phyloP scores from a whole-genome alignment of 2,888 invertebrate species.

The Sarcophaga caerulescens region DNA sequence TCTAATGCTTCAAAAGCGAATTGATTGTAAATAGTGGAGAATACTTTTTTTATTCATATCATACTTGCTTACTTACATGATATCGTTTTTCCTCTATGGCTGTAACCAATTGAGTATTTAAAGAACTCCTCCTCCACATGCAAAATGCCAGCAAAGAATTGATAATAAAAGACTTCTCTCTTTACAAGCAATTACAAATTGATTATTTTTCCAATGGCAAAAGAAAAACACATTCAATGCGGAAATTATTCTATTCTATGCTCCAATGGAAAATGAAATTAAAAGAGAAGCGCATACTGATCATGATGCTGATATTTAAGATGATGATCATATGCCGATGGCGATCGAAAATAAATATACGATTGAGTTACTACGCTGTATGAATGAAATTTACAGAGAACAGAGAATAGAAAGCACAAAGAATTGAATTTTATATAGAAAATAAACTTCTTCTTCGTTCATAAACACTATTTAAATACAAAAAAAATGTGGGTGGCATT shows the following conservation, averaged over 20 bases:
- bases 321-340: slow-evolving; percentile 10
- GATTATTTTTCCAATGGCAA: slow-evolving; percentile 63
- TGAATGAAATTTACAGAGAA: slow-evolving; percentile 26
- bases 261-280: slow-evolving; percentile 37
- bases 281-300: slow-evolving; percentile 14
- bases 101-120: slow-evolving; percentile 27
- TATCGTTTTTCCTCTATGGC: too few species aligned
- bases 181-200: slow-evolving; percentile 67
- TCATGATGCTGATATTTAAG: slow-evolving; percentile 16
- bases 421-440: slow-evolving; percentile 7
- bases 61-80: too few species aligned
- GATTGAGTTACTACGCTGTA: neutral
- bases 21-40: too few species aligned
- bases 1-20: too few species aligned
- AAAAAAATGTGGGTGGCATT: slow-evolving; percentile 61
- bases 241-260: slow-evolving; percentile 57
- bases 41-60: too few species aligned
- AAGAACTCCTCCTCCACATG: slow-evolving; percentile 41
- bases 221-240: slow-evolving; percentile 54
- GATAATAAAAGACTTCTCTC: slow-evolving; percentile 21
- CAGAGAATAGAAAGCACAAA: slow-evolving; percentile 11
- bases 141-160: slow-evolving; percentile 48
- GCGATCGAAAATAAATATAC: slow-evolving; percentile 5
- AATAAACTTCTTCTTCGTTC: slow-evolving; percentile 23
- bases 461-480: neutral